A percentile compares a stretch with the other conserved stretches of the same genome.
phyloP scores from a whole-genome alignment of 2,113 vertebrate genomes.

The Boulengeromyrus knoepffleri region DNA sequence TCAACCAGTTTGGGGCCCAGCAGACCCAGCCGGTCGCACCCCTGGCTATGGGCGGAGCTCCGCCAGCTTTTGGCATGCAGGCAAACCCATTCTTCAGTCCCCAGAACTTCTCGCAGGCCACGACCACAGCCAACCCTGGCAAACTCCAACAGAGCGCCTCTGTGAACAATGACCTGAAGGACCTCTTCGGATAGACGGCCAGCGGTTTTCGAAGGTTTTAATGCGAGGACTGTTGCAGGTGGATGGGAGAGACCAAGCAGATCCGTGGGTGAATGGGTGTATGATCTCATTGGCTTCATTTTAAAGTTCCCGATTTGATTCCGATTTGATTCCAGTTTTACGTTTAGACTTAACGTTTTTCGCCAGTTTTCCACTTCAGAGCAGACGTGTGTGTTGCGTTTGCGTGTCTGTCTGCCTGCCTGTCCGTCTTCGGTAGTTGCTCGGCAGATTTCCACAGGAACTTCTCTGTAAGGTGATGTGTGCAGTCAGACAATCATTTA shows the following conservation, averaged over 20 bases:
- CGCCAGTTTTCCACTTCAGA: neutral
- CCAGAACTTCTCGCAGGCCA: constrained; percentile 82
- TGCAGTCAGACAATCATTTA: neutral
- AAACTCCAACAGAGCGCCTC: constrained; percentile 76
- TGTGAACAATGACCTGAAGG: constrained; percentile 90
- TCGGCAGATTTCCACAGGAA: neutral
- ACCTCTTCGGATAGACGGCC: constrained; percentile 81
- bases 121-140: constrained; percentile 56
- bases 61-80: constrained; percentile 80
- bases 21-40: constrained; percentile 60
- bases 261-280: neutral
- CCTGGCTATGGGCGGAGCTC: constrained; percentile 58
- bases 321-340: neutral
- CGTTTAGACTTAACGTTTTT: neutral
- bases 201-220: neutral
- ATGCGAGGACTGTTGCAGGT: constrained; percentile 19
- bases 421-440: neutral
- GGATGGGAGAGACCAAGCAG: neutral
- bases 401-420: neutral
- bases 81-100: constrained; percentile 94
- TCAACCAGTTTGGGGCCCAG: constrained; percentile 72
- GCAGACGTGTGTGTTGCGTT: neutral
- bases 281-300: neutral
- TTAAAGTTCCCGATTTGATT: neutral
- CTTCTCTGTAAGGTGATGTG: neutral